These are phyloP conservation scores for Coranthus polyacanthus DNA, from an alignment of 2,797 vertebrate genomes.

Conservation along the genomic window DNA sequence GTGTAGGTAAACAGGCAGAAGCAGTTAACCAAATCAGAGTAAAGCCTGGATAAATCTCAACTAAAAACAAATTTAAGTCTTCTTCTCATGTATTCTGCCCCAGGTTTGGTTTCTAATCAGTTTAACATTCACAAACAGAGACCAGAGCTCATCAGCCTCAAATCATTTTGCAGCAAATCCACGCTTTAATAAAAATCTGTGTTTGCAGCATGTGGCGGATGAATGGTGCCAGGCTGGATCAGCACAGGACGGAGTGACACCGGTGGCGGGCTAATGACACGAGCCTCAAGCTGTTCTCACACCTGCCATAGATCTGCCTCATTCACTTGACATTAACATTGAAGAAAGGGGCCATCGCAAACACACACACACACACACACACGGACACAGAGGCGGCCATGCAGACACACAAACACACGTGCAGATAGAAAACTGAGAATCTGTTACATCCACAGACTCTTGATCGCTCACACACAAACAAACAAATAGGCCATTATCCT, in stretches of 20 bases:
- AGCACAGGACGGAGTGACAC: conserved; percentile 70
- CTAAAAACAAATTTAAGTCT: too few species aligned
- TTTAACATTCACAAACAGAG: conserved; percentile 49
- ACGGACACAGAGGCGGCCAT: too few species aligned
- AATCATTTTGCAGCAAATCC: conserved; percentile 50
- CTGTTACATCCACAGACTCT: conserved; percentile 32
- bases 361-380: conserved; percentile 30
- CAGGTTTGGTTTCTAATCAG: conserved; percentile 47
- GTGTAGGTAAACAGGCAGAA: not conserved
- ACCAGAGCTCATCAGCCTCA: conserved; percentile 19
- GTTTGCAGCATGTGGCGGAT: conserved; percentile 62
- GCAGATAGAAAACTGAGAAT: conserved; percentile 11
- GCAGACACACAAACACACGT: conserved; percentile 22
- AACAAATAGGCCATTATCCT: conserved; percentile 77
- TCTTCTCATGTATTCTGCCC: conserved; percentile 35
- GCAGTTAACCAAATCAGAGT: not conserved
- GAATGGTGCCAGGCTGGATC: conserved; percentile 68
- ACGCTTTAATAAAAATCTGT: conserved; percentile 59
- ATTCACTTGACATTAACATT: conserved; percentile 76
- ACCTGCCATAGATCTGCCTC: conserved; percentile 77
- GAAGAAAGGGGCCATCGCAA: conserved; percentile 56
- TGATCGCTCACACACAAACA: conserved; percentile 51
- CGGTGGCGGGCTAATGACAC: conserved; percentile 77
- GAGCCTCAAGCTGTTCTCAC: conserved; percentile 81
- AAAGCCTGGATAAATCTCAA: conserved; percentile 13